Conservation (phyloP, 2,113 vertebrate genomes). For the Dicaeum eximium region DNA sequence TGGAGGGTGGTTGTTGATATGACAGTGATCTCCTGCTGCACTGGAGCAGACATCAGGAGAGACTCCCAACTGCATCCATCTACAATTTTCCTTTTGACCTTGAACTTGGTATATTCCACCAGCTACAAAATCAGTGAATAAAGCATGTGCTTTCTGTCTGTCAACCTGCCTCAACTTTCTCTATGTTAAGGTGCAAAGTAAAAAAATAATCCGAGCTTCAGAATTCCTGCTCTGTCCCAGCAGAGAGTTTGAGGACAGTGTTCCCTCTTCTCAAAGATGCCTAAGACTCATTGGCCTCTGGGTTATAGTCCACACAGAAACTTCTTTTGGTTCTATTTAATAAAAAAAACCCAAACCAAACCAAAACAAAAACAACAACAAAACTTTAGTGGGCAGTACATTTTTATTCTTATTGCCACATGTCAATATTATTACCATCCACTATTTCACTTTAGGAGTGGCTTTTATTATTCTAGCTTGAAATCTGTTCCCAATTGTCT, state of each 20-base stretch:
- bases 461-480: neutral
- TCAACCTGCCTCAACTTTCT: neutral
- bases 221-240: neutral
- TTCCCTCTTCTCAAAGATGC: neutral
- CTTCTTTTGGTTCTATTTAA: neutral
- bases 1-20: fast-evolving
- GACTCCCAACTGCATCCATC: fast-evolving
- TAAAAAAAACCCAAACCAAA: neutral
- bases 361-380: too few species aligned
- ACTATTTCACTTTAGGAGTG: neutral
- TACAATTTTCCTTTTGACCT: neutral
- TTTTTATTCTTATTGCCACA: neutral
- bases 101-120: neutral
- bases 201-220: neutral
- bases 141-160: neutral
- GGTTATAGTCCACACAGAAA: neutral
- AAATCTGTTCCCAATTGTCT: neutral
- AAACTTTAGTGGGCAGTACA: neutral
- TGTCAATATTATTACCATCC: neutral
- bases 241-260: neutral
- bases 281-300: neutral
- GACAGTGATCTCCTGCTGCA: neutral
- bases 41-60: neutral
- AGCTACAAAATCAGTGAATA: neutral
- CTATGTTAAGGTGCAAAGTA: neutral